phyloP scores from a whole-genome alignment of 2,113 vertebrate genomes.

The Cynopterus brachyotis region DNA sequence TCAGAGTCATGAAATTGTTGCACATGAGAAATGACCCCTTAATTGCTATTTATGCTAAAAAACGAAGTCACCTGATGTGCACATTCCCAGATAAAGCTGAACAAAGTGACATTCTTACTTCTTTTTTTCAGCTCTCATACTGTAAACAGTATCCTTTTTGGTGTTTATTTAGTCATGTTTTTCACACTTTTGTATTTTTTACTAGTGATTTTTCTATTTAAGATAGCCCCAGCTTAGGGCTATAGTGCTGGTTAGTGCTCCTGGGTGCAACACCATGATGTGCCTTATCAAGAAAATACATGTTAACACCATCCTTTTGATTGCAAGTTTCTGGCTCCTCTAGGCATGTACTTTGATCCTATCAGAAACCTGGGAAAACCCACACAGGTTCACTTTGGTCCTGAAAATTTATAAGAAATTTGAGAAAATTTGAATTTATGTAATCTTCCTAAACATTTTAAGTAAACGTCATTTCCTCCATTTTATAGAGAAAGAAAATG shows the following conservation, averaged over 20 bases:
- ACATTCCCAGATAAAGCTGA: background rate
- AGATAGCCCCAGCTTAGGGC: background rate
- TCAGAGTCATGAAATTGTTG: background rate
- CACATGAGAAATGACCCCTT: background rate
- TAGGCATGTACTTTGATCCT: background rate
- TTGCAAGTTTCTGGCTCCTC: background rate
- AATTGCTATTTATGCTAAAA: background rate
- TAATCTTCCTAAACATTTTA: background rate
- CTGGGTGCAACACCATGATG: background rate
- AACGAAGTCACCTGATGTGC: fast-evolving
- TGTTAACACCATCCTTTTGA: background rate
- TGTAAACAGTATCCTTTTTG: background rate
- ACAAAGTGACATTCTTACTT: background rate
- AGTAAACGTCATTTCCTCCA: background rate
- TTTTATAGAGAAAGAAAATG: background rate
- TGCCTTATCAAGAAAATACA: background rate
- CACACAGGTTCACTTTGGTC: background rate
- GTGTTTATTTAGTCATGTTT: background rate
- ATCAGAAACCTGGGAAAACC: background rate
- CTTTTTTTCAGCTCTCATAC: background rate
- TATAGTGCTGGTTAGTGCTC: background rate
- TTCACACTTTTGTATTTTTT: background rate
- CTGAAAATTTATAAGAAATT: background rate
- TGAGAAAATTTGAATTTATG: background rate
- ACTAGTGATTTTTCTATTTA: background rate